These are phyloP conservation scores for Drosophila melanosoma DNA, from an alignment of 2,888 invertebrate genomes.

Conservation along the genomic window DNA sequence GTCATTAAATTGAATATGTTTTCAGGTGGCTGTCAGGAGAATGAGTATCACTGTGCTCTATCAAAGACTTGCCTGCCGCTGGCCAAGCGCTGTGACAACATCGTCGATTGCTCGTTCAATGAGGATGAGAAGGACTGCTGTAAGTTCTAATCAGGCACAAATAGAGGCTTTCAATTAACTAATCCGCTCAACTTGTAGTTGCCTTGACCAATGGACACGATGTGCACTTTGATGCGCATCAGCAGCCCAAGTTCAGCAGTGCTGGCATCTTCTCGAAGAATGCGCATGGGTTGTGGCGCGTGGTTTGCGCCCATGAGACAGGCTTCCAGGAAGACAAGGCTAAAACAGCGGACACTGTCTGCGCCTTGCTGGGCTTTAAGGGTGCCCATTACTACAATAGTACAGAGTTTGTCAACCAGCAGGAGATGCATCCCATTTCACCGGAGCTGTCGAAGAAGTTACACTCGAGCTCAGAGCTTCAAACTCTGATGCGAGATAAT, in stretches of 20 bases:
- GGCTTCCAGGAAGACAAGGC: conserved; percentile 67
- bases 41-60: conserved; percentile 88
- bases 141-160: conserved; percentile 85
- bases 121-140: conserved; percentile 93
- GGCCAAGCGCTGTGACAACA: conserved; percentile 88
- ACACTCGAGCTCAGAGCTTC: conserved; percentile 40
- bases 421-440: conserved; percentile 68
- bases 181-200: conserved; percentile 85
- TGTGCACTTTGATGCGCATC: conserved; percentile 87
- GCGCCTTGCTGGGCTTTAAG: conserved; percentile 89
- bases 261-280: conserved; percentile 89
- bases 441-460: conserved; percentile 65
- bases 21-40: conserved; percentile 87
- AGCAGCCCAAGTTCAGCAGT: conserved; percentile 87
- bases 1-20: conserved; percentile 16
- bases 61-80: conserved; percentile 88
- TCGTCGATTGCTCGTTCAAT: conserved; percentile 88
- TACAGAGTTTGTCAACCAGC: conserved; percentile 57
- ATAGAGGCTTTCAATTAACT: accelerated
- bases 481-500: conserved; percentile 62
- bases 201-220: conserved; percentile 88
- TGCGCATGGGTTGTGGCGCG: conserved; percentile 88
- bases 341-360: conserved; percentile 87
- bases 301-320: conserved; percentile 87
- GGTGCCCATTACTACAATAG: conserved; percentile 80